These are phyloP conservation scores for Brachionus calyciflorus DNA, from an alignment of 1,140 invertebrate genomes.

Conservation along the genomic window DNA sequence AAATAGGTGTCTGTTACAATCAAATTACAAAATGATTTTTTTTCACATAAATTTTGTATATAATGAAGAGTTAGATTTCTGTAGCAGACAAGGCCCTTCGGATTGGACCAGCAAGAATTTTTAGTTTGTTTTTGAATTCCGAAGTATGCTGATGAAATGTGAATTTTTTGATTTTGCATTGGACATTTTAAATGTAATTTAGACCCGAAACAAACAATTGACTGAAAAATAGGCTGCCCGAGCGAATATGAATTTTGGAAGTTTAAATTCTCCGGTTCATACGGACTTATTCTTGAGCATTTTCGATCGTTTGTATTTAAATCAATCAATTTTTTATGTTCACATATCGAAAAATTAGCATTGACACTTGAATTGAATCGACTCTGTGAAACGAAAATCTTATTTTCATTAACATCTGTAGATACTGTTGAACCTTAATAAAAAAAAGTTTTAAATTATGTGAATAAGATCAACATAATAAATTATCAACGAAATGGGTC, in stretches of 20 bases:
- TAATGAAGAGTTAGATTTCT: slow-evolving; percentile 10
- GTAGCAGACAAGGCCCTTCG: slow-evolving; percentile 17
- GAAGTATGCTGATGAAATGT: slow-evolving; percentile 31
- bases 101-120: slow-evolving; percentile 21
- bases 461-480: too few relatives aligned
- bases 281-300: neutral
- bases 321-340: too few relatives aligned
- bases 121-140: slow-evolving; percentile 19
- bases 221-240: neutral
- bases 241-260: neutral
- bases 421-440: too few relatives aligned
- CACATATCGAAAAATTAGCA: too few relatives aligned
- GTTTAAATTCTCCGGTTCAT: neutral
- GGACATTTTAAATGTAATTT: slow-evolving; percentile 16
- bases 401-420: too few relatives aligned
- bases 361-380: too few relatives aligned
- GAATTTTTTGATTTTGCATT: neutral
- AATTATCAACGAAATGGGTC: too few relatives aligned
- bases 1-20: slow-evolving; percentile 16
- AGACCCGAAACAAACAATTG: slow-evolving; percentile 24
- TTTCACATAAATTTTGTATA: slow-evolving; percentile 24
- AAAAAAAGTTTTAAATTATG: too few relatives aligned
- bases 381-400: too few relatives aligned
- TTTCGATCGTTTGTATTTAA: neutral
- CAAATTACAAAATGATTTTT: neutral